phyloP scores from a whole-genome alignment of 2,888 invertebrate genomes.

The Crepidodera aurea region DNA sequence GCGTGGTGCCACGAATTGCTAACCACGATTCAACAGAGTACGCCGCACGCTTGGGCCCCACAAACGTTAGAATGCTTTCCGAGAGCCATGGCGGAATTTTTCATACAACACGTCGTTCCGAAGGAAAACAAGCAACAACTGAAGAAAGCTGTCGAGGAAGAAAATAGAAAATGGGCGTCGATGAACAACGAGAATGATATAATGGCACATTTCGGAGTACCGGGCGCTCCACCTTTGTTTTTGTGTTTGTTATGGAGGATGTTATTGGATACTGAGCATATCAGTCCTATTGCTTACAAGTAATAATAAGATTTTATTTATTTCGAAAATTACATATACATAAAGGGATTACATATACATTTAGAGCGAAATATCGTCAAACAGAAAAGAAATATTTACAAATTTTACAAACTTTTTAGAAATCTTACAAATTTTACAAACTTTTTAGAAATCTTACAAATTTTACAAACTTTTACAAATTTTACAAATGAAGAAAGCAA shows the following conservation, averaged over 20 bases:
- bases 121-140: constrained; percentile 91
- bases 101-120: constrained; percentile 82
- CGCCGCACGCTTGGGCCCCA: constrained; percentile 94
- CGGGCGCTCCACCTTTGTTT: constrained; percentile 91
- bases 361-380: no score
- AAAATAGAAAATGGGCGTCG: constrained; percentile 94
- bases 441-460: no score
- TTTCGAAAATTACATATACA: no score
- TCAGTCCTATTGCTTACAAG: constrained; percentile 96
- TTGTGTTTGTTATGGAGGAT: constrained; percentile 95
- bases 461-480: no score
- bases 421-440: no score
- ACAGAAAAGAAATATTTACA: no score
- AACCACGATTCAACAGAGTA: constrained; percentile 89
- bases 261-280: constrained; percentile 91
- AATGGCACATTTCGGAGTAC: constrained; percentile 93
- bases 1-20: constrained; percentile 92
- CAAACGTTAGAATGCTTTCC: constrained; percentile 94
- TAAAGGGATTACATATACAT: no score
- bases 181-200: constrained; percentile 98
- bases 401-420: no score
- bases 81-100: constrained; percentile 87
- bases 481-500: no score
- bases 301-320: no score
- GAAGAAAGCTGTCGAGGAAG: constrained; percentile 93